A percentile compares a stretch with the other conserved stretches of the same genome.
Conservation (phyloP, 2,113 vertebrate species). For the Donacobius atricapilla region DNA sequence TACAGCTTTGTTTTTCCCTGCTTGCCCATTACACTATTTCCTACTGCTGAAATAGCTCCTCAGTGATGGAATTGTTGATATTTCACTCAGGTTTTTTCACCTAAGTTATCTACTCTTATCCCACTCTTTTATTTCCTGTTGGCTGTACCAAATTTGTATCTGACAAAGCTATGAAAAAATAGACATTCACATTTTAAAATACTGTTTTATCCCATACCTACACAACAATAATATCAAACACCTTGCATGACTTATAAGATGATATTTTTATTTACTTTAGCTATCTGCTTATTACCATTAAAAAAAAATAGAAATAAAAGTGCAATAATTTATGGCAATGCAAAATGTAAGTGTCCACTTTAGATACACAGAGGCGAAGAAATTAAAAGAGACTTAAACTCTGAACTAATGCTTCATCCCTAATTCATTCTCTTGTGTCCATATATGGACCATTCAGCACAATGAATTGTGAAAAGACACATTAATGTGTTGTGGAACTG, state of each 20-base stretch:
- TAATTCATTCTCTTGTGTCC: not conserved
- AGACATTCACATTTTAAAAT: not conserved
- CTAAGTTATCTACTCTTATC: not conserved
- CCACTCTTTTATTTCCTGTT: not conserved
- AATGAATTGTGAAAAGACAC: conserved; percentile 16
- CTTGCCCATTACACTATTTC: not conserved
- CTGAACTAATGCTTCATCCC: not conserved
- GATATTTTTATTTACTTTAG: not conserved
- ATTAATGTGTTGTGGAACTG: not conserved
- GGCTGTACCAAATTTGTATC: not conserved
- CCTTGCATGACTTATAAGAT: not conserved
- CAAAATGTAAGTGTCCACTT: not conserved
- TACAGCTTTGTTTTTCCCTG: not conserved
- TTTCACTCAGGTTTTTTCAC: not conserved
- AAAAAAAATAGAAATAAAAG: not conserved
- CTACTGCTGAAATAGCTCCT: not conserved
- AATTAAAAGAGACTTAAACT: conserved; percentile 47
- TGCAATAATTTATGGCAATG: not conserved
- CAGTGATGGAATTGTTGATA: not conserved
- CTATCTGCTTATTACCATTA: not conserved
- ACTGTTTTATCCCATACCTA: not conserved
- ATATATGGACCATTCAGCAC: not conserved
- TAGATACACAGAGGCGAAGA: not conserved
- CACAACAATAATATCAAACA: not conserved
- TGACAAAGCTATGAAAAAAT: not conserved